Percentiles rank a stretch among this genome's conserved stretches.
Conservation (phyloP, 2,888 invertebrate genomes). For the Anaspis maculata region DNA sequence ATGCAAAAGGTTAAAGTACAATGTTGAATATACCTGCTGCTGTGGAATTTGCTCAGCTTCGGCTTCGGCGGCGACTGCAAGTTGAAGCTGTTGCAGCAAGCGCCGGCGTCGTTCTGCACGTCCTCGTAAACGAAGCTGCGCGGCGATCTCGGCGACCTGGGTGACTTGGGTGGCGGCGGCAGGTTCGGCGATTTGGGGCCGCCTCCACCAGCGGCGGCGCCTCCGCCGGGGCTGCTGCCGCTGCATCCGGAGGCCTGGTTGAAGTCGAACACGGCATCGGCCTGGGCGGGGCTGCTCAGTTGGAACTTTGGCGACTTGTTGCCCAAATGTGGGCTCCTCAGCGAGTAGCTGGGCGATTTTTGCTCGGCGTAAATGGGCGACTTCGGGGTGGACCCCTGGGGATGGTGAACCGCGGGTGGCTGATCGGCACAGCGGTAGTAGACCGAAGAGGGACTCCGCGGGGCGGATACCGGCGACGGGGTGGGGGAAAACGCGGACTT, state of each 20-base stretch:
- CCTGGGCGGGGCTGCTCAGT: slow-evolving; percentile 30
- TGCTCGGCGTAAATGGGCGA: slow-evolving; percentile 18
- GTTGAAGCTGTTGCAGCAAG: slow-evolving; percentile 33
- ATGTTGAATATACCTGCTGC: no score
- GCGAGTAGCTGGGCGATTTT: slow-evolving; percentile 25
- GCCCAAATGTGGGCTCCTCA: slow-evolving; percentile 19
- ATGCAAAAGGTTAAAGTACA: no score
- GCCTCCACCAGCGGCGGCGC: no score
- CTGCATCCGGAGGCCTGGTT: slow-evolving; percentile 6
- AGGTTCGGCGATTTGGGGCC: slow-evolving; percentile 22
- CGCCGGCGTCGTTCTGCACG: slow-evolving; percentile 15
- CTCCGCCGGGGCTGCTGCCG: no score
- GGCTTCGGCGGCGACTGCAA: slow-evolving; percentile 34
- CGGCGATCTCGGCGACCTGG: slow-evolving; percentile 33
- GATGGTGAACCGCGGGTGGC: slow-evolving; percentile 12
- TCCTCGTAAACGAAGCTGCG: slow-evolving; percentile 25
- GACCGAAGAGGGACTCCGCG: slow-evolving; percentile 28
- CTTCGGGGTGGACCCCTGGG: slow-evolving; percentile 20
- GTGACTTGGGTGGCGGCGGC: slow-evolving; percentile 17
- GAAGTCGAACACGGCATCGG: slow-evolving; percentile 14
- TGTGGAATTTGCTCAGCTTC: slow-evolving; percentile 22
- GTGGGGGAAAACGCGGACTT: slow-evolving; percentile 36
- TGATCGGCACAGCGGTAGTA: slow-evolving; percentile 5
- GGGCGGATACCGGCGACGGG: slow-evolving; percentile 26
- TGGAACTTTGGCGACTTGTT: slow-evolving; percentile 30